These are phyloP conservation scores for Lutraria rhynchaena DNA, from an alignment of 1,140 invertebrate genomes.

Conservation along the genomic window DNA sequence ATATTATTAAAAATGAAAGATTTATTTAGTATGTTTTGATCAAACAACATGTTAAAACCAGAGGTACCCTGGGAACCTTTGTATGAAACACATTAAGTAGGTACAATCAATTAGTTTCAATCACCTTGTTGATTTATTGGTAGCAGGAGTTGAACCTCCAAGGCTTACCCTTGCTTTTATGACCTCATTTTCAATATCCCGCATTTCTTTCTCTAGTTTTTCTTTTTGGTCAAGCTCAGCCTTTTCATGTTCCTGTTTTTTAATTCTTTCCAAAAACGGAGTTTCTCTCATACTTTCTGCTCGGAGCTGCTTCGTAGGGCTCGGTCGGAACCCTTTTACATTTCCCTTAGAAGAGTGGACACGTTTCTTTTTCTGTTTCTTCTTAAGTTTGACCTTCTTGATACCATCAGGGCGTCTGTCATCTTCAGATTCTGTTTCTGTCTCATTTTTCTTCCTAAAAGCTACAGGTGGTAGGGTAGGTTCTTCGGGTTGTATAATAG, in stretches of 20 bases:
- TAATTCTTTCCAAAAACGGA: slow-evolving; percentile 50
- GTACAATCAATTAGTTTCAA: slow-evolving; percentile 41
- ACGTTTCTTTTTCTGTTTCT: slow-evolving; percentile 35
- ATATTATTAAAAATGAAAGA: no score
- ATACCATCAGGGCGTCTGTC: slow-evolving; percentile 32
- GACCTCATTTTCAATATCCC: slow-evolving; percentile 58
- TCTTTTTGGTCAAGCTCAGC: slow-evolving; percentile 22
- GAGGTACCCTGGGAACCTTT: no score
- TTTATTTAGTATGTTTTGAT: no score
- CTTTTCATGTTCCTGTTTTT: slow-evolving; percentile 40
- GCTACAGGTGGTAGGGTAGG: slow-evolving; percentile 33
- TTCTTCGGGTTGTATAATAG: slow-evolving; percentile 33
- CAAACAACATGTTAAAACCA: no score
- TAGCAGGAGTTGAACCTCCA: slow-evolving; percentile 54
- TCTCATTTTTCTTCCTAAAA: slow-evolving; percentile 26
- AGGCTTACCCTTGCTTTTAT: slow-evolving; percentile 62
- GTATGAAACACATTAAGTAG: no score
- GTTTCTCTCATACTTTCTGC: slow-evolving; percentile 27
- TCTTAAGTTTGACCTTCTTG: slow-evolving; percentile 50
- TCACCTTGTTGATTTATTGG: slow-evolving; percentile 58
- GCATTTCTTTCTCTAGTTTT: slow-evolving; percentile 49
- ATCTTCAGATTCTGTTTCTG: slow-evolving; percentile 30
- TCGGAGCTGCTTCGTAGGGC: neutral
- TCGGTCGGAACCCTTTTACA: slow-evolving; percentile 13
- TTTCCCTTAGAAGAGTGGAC: slow-evolving; percentile 34